Base-by-base conservation (phyloP, 53 echinoderm and acorn worm species). In the Luidia sarsii region DNA sequence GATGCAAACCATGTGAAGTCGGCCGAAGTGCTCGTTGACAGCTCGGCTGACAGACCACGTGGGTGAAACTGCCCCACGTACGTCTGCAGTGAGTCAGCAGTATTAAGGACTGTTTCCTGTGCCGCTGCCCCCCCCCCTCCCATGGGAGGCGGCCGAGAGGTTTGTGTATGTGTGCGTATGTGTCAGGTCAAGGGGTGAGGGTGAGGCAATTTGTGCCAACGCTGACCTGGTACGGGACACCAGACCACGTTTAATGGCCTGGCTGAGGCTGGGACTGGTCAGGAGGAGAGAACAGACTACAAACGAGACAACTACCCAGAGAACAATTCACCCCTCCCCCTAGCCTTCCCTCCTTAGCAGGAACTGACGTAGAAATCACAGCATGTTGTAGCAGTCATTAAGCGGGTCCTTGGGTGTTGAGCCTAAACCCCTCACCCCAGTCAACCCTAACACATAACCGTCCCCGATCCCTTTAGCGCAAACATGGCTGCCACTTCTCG, bases 141-240 rank as follows among this genome's bases (percentile, higher is more conserved):
- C n/a, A n/a, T n/a, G n/a, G n/a, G n/a, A n/a, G n/a, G n/a, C n/a
- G n/a, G n/a, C n/a, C n/a, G n/a, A n/a, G n/a, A n/a, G n/a, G n/a
- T n/a, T n/a, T n/a, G n/a, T n/a, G n/a, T n/a, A n/a, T n/a, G n/a
- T n/a, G n/a, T n/a, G n/a, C n/a, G n/a, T n/a, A n/a, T n/a, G n/a
- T n/a, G n/a, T n/a, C n/a, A n/a, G n/a, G n/a, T n/a, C n/a, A n/a
- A n/a, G n/a, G n/a, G n/a, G n/a, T n/a, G 41, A 3, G 19, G 60
- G 61, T 8, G 21, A 2, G 33, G 33, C 20, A 3, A 46, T 59
- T 61, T 77, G 77, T 77, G 48, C 77, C 77, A 59, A 39, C 51
- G 30, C 31, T 77, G 32, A 59, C 77, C 60, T 77, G 77, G 77
- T 55, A 77, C 77, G 77, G 46, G 77, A 61, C 61, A 60, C 45